phyloP scores from a whole-genome alignment of 2,888 invertebrate genomes.

The Neoitamus cyanurus region DNA sequence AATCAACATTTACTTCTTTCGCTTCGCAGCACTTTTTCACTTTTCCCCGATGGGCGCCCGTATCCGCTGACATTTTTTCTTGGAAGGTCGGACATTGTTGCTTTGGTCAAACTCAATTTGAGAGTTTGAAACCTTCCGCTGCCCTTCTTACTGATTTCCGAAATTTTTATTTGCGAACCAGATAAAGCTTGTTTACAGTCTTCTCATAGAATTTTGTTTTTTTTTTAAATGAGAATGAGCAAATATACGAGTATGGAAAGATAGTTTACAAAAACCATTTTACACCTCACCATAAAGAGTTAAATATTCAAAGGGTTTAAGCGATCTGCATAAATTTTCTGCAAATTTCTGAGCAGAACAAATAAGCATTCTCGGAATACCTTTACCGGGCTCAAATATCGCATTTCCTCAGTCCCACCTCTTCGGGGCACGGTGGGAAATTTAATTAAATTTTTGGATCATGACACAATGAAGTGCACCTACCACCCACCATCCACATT shows the following conservation, averaged over 20 bases:
- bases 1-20: background rate
- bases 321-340: background rate
- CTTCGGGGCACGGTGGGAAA: background rate
- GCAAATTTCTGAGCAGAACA: background rate
- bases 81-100: background rate
- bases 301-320: background rate
- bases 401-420: background rate
- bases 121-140: background rate
- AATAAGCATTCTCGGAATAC: background rate
- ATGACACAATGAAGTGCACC: background rate
- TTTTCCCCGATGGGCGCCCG: background rate
- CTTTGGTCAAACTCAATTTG: background rate
- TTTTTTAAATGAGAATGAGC: no score
- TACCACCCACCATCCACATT: background rate
- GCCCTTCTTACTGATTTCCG: background rate
- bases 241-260: no score
- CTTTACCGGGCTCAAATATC: background rate
- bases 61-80: background rate
- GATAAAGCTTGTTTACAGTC: background rate
- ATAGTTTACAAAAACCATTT: no score
- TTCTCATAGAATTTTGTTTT: background rate
- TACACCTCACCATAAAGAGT: background rate
- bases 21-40: background rate
- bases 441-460: conserved; percentile 10
- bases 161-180: background rate